Evolutionary conservation across 2,113 vertebrate species (phyloP), one percentile per base, ranked within the genome.

Genomic region (Pedetes capensis): DNA sequence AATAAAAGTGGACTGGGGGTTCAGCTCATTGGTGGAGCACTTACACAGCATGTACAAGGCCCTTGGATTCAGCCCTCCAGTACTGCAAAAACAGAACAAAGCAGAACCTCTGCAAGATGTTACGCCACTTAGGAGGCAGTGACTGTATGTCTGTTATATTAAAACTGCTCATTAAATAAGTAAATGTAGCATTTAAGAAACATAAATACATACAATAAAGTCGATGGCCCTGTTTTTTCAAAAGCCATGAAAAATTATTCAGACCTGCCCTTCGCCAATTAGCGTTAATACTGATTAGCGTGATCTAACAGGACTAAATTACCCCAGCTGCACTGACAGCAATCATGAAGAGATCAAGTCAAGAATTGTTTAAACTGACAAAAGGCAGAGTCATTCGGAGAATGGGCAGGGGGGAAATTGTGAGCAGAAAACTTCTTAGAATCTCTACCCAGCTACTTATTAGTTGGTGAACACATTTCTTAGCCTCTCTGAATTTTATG

Each of bases 281-380:
- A 84, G n/a, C 39, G 64, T 63, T 89, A 18, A 75, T 69, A 84
- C n/a, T 22, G 27, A 80, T 59, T 51, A 80, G 74, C 39, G n/a
- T 87, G 88, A 89, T 76, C 81, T 71, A 69, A 80, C 57, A 89
- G 22, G 71, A 80, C 37, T 89, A 55, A 47, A 80, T 92, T 69
- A 90, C 64, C 80, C 82, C 63, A 83, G 57, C 47, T 86, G 44
- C 55, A 95, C 59, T 89, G 32, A 87, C 79, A 83, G 80, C 87
- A 51, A 42, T 32, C 47, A 76, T 80, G 29, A 87, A 53, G 6
- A 22, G 17, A 69, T 47, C 39, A n/a, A 57, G 80, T 78, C 57
- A 84, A 95, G 64, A 93, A 87, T 34, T 37, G 27, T 95, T 64
- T 74, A 37, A 78, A 76, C 87, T 37, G 85, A 94, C 57, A 94